A percentile compares a stretch with the other conserved stretches of the same genome.
Evolutionary conservation across 2,113 vertebrate species (phyloP).

Genomic region (Alligator mississippiensis): DNA sequence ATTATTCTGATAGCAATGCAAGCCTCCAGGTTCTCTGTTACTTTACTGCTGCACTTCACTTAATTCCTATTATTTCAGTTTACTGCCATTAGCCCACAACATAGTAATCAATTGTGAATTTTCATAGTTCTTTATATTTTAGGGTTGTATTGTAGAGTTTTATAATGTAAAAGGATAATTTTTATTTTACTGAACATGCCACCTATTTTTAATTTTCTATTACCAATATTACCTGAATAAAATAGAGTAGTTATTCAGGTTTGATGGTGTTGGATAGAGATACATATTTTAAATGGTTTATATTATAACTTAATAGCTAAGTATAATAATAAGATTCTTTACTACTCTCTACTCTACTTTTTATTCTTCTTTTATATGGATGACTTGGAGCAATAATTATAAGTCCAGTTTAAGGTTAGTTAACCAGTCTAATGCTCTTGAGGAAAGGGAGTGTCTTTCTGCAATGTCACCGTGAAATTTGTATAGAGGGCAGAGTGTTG

Average conservation of each 20-base stretch:
- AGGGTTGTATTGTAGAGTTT: background rate
- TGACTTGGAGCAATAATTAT: no score
- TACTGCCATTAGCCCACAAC: background rate
- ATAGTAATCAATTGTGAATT: background rate
- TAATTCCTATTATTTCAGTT: constrained; percentile 14
- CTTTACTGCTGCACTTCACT: constrained; percentile 16
- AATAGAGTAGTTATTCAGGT: background rate
- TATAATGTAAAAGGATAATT: background rate
- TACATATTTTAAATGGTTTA: background rate
- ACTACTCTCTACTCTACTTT: no score
- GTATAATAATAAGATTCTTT: background rate
- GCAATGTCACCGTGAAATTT: no score
- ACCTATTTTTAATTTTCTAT: constrained; percentile 6
- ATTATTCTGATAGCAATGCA: background rate
- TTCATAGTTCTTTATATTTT: background rate
- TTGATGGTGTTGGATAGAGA: background rate
- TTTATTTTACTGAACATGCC: background rate
- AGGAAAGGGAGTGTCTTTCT: no score
- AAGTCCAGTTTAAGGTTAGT: no score
- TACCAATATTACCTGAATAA: background rate
- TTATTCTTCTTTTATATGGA: background rate
- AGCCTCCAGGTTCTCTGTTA: background rate
- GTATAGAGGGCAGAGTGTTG: no score
- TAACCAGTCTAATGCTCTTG: no score
- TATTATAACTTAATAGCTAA: background rate